These are phyloP conservation scores for Ischnus inquisitorius DNA, from an alignment of 2,888 invertebrate species.

Conservation along the genomic window DNA sequence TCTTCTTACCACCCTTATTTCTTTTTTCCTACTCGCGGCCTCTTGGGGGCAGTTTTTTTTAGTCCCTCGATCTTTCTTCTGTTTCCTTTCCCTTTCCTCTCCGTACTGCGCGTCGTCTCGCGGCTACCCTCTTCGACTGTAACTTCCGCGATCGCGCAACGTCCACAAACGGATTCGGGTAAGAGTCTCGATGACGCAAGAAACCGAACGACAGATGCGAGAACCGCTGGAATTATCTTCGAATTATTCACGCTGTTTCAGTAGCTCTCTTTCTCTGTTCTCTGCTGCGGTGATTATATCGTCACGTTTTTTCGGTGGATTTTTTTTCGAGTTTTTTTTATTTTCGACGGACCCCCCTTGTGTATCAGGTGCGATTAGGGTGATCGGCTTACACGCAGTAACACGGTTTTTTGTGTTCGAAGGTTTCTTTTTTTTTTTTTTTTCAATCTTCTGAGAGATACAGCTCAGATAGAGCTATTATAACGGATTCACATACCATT, in stretches of 20 bases:
- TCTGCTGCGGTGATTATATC: background rate
- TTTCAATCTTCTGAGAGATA: background rate
- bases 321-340: background rate
- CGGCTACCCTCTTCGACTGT: constrained; percentile 21
- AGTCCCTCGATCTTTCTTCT: constrained; percentile 39
- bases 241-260: constrained; percentile 7
- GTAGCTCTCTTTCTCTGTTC: constrained; percentile 1
- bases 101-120: background rate
- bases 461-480: too few relatives aligned
- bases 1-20: constrained; percentile 48
- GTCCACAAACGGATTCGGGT: background rate
- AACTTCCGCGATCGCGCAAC: constrained; percentile 33
- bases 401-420: background rate
- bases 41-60: constrained; percentile 59
- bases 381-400: background rate
- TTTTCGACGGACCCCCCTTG: background rate
- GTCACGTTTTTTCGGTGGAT: background rate
- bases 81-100: background rate
- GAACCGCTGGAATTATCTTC: constrained; percentile 32
- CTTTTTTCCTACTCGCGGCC: constrained; percentile 56
- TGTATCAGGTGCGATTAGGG: background rate
- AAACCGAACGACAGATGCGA: constrained; percentile 23
- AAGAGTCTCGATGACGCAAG: constrained; percentile 15
- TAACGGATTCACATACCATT: too few relatives aligned
- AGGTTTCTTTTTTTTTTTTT: background rate